Percentiles rank a stretch among this genome's conserved stretches.
Conservation (phyloP, 2,797 vertebrate species). For the Emys orbicularis region DNA sequence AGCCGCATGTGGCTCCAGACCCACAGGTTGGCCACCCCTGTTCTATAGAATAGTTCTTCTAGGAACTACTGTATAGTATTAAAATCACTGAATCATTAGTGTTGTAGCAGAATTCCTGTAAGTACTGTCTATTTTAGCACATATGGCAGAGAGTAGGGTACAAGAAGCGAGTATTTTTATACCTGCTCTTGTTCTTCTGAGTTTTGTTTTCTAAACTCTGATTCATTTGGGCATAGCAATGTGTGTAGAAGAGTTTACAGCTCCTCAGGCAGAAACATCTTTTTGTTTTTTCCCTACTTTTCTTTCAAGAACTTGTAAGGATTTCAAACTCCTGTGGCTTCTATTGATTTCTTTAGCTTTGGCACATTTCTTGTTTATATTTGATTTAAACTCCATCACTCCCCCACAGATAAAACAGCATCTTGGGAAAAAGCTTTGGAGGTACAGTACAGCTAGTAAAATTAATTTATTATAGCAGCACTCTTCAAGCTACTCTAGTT, state of each 20-base stretch:
- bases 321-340: background rate
- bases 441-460: background rate
- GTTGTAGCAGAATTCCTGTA: background rate
- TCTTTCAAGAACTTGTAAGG: background rate
- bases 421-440: background rate
- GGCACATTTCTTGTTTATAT: background rate
- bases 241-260: fast-evolving
- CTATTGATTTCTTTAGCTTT: background rate
- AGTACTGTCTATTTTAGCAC: background rate
- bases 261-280: background rate
- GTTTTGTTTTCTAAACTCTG: background rate
- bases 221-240: background rate
- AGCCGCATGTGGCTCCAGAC: too few relatives aligned
- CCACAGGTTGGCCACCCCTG: too few relatives aligned
- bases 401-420: background rate
- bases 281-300: background rate
- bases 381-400: background rate
- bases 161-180: background rate
- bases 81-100: background rate
- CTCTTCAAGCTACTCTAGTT: background rate
- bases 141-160: background rate
- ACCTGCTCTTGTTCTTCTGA: background rate
- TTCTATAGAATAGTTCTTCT: background rate
- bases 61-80: background rate
- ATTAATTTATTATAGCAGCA: background rate